A percentile compares a stretch with the other conserved stretches of the same genome.
Conservation (phyloP, 2,888 invertebrate species). For the Amphipyra tragopoginis region DNA sequence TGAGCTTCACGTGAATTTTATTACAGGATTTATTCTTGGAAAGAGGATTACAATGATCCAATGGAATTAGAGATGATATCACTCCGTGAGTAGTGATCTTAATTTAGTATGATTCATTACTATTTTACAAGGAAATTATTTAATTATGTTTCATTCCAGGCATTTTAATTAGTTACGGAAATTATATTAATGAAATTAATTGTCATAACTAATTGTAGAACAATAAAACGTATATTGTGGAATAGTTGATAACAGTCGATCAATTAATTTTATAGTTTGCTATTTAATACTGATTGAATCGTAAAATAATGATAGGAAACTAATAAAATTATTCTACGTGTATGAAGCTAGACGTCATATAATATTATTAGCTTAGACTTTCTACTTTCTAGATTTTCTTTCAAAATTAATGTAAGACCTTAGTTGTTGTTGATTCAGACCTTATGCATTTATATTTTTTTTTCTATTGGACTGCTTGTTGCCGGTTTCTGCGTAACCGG, state of each 20-base stretch:
- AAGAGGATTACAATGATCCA: conserved; percentile 43
- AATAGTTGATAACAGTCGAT: conserved; percentile 38
- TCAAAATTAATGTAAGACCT: no score
- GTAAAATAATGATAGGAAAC: conserved; percentile 6
- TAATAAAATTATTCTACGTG: neutral
- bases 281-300: conserved; percentile 16
- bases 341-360: no score
- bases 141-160: neutral
- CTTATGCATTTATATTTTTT: no score
- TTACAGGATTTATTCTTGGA: conserved; percentile 51
- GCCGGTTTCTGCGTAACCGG: no score
- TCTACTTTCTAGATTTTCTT: no score
- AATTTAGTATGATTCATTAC: conserved; percentile 40
- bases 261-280: conserved; percentile 26
- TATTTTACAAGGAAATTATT: conserved; percentile 21
- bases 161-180: conserved; percentile 21
- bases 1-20: conserved; percentile 41
- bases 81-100: conserved; percentile 31
- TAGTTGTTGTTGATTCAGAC: no score
- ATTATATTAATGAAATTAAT: conserved; percentile 7
- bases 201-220: conserved; percentile 7
- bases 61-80: conserved; percentile 61
- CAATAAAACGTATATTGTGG: conserved; percentile 16
- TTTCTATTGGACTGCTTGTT: no score
- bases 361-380: no score